phyloP scores from a whole-genome alignment of 2,113 vertebrate species.

The Craseonycteris thonglongyai region DNA sequence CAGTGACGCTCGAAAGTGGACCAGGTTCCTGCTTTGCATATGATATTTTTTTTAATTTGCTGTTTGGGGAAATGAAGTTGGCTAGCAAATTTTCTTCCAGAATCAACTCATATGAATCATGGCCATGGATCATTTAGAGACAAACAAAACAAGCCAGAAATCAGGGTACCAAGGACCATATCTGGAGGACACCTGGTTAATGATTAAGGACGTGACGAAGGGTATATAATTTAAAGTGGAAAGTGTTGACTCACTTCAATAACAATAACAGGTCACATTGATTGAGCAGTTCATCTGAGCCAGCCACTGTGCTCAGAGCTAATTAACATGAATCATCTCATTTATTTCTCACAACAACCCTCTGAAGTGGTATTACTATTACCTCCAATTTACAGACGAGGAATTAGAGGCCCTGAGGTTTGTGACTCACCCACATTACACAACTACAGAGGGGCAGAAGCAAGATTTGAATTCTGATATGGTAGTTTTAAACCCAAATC shows the following conservation, averaged over 20 bases:
- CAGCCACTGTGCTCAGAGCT: neutral
- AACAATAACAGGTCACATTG: conserved; percentile 37
- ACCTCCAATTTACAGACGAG: conserved; percentile 15
- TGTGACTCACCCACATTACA: conserved; percentile 5
- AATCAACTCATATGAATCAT: neutral
- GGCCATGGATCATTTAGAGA: neutral
- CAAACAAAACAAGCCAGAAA: neutral
- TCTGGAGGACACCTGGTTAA: neutral
- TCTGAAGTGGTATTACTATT: conserved; percentile 2
- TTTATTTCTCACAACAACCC: neutral
- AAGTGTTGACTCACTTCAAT: conserved; percentile 43
- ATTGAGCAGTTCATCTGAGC: conserved; percentile 16
- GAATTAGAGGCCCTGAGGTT: conserved; percentile 11
- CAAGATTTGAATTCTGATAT: neutral
- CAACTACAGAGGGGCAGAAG: neutral
- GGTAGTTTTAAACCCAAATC: neutral
- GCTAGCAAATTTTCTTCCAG: neutral
- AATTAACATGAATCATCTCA: conserved; percentile 26
- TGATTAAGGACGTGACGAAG: neutral
- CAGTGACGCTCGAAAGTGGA: neutral
- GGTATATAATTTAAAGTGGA: neutral
- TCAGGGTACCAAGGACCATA: neutral
- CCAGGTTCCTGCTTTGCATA: neutral
- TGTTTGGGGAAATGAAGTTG: neutral
- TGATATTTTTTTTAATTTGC: neutral